These are phyloP conservation scores for Caenorhabditis angaria DNA, from an alignment of 2,888 invertebrate species.

Conservation along the genomic window DNA sequence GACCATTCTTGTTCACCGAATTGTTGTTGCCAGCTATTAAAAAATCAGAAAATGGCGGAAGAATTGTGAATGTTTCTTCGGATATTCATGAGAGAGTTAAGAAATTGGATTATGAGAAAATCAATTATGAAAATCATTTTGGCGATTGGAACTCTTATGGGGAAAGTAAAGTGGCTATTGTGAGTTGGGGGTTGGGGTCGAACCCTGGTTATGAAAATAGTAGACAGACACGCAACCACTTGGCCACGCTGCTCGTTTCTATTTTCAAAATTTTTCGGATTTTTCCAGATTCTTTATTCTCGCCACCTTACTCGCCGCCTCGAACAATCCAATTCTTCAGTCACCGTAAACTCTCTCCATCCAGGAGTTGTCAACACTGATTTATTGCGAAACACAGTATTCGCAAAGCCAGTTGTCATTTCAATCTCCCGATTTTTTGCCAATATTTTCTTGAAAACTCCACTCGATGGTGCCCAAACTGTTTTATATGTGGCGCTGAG, in stretches of 20 bases:
- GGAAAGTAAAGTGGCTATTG: constrained; percentile 69
- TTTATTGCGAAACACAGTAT: constrained; percentile 43
- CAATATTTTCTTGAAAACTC: constrained; percentile 77
- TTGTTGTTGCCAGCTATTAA: constrained; percentile 82
- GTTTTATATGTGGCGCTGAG: constrained; percentile 83
- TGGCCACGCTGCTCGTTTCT: too few relatives aligned
- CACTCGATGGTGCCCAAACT: constrained; percentile 83
- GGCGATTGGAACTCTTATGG: constrained; percentile 63
- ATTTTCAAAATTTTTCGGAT: too few relatives aligned
- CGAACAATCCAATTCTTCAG: constrained; percentile 41
- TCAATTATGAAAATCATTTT: constrained; percentile 61
- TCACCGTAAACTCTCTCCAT: constrained; percentile 83
- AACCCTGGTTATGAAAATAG: too few relatives aligned
- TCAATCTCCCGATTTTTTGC: constrained; percentile 56
- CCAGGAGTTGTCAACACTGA: constrained; percentile 78
- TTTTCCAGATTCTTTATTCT: constrained; percentile 68
- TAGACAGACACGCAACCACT: too few relatives aligned
- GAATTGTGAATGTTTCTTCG: constrained; percentile 84
- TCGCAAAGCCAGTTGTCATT: constrained; percentile 41
- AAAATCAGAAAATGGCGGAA: constrained; percentile 75
- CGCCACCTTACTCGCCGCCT: constrained; percentile 62
- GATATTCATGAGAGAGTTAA: constrained; percentile 41
- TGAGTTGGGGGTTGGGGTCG: too few relatives aligned
- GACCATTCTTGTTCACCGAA: constrained; percentile 77
- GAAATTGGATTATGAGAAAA: constrained; percentile 51